These are phyloP conservation scores for Leptinotarsa lineolata DNA, from an alignment of 1,140 invertebrate genomes.

Conservation along the genomic window DNA sequence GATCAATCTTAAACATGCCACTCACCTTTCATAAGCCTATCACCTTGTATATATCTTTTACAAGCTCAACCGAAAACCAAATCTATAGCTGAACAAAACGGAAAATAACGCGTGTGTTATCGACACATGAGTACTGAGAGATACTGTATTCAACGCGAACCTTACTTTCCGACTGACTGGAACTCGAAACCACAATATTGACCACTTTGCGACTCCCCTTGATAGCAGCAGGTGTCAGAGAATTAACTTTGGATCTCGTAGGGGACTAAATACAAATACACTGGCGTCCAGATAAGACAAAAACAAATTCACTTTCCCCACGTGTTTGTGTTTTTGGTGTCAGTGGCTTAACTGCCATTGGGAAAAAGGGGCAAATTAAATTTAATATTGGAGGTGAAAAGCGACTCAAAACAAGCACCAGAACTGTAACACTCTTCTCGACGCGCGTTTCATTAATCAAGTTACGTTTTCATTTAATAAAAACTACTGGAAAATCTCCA, in stretches of 20 bases:
- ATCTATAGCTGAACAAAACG: background rate
- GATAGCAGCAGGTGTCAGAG: slow-evolving; percentile 22
- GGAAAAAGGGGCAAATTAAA: no score
- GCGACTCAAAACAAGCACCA: no score
- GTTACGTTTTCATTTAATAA: no score
- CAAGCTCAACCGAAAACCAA: no score
- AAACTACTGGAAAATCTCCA: no score
- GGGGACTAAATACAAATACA: slow-evolving; percentile 10
- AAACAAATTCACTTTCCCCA: background rate
- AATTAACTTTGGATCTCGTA: slow-evolving; percentile 17
- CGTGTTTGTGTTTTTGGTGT: background rate
- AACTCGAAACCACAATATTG: slow-evolving; percentile 23
- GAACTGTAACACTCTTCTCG: no score
- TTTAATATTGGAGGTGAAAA: no score
- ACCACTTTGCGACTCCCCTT: slow-evolving; percentile 22
- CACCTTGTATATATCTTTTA: background rate
- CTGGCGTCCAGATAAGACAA: slow-evolving; percentile 15
- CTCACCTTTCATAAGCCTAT: background rate
- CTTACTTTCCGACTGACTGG: background rate
- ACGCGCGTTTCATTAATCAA: no score
- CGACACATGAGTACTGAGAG: background rate
- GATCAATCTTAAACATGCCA: background rate
- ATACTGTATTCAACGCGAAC: background rate
- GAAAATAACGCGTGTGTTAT: background rate
- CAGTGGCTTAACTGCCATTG: background rate